Percentiles rank a stretch among this genome's conserved stretches.
Evolutionary conservation across 2,113 vertebrate genomes (phyloP).

Genomic region (Tachuris rubrigastra): DNA sequence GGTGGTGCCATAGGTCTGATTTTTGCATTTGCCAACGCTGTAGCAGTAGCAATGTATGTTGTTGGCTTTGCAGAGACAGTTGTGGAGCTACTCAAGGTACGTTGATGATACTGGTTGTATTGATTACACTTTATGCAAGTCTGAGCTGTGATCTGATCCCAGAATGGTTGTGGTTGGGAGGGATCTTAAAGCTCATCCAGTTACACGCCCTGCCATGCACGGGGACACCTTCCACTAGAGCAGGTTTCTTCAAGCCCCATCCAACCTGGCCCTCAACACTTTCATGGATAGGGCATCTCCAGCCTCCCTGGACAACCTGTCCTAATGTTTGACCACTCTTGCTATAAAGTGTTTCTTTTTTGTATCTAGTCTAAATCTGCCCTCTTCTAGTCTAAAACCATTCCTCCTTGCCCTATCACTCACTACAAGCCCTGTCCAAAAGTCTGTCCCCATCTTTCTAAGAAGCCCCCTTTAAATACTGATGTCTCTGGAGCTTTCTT

Average conservation of each 20-base stretch:
- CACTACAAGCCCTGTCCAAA: accelerated
- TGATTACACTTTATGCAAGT: background rate
- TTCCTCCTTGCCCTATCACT: accelerated
- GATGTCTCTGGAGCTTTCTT: background rate
- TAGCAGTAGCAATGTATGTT: conserved; percentile 98
- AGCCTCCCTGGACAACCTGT: accelerated
- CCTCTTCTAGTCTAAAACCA: background rate
- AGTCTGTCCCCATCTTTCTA: background rate
- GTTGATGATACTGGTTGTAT: background rate
- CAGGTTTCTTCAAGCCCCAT: accelerated
- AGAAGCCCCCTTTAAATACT: background rate
- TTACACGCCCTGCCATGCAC: accelerated
- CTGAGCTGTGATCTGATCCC: background rate
- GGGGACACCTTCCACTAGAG: background rate
- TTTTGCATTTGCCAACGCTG: conserved; percentile 97
- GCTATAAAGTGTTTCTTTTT: background rate
- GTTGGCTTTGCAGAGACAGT: conserved; percentile 98
- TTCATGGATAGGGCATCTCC: background rate
- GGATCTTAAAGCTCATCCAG: background rate
- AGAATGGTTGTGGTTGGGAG: background rate
- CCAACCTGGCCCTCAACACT: background rate
- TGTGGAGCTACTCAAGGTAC: conserved; percentile 87
- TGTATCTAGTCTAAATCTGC: background rate
- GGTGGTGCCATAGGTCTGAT: conserved; percentile 97
- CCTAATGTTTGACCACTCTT: accelerated